Base-by-base conservation (phyloP, 2,797 vertebrate genomes). In the Hoplostethus mediterraneus region DNA sequence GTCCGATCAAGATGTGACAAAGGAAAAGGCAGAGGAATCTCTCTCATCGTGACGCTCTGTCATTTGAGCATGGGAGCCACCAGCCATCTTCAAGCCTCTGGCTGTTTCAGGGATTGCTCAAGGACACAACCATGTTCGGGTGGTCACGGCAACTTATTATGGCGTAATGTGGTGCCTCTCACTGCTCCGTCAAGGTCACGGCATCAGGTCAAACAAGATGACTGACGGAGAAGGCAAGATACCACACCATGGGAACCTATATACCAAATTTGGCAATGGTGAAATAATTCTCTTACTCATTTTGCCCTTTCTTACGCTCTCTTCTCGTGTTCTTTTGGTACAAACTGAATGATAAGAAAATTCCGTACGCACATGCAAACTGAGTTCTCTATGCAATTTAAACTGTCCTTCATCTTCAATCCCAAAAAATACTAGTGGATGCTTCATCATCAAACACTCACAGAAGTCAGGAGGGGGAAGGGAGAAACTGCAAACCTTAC, bases 171-270 rank as follows among this genome's bases (percentile, higher is more conserved):
- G 51, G 31, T 36, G 56, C 17, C 61, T 63, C 57, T 36, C 67
- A 4, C 31, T 58, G 47, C 63, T 63, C 31, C 13, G 63, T 56
- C 72, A 80, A 83, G 67, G 84, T 81, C 68, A 71, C 4, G 4
- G 31, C 57, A 36, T 44, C 45, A 55, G 49, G 57, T 67, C 62
- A 59, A 48, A 33, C 11, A 5, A 21, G 55, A 65, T 33, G 49
- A 66, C 44, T 45, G 44, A 45, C 5, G 44, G 11, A 5, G 25
- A 8, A 14, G 33, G n/a, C 59, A 38, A 44, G 13, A 67, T 61
- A 16, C 49, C 54, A 36, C 47, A 59, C n/a, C 2, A 0, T 3
- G 17, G 13, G 44, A 45, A 45, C 12, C 13, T 5, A 14, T 4
- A 13, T 45, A 45, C 13, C 13, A 13, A 40, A 55, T 49, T 2